Conservation (phyloP, 1,140 invertebrate species). For the Brachionus manjavacas region DNA sequence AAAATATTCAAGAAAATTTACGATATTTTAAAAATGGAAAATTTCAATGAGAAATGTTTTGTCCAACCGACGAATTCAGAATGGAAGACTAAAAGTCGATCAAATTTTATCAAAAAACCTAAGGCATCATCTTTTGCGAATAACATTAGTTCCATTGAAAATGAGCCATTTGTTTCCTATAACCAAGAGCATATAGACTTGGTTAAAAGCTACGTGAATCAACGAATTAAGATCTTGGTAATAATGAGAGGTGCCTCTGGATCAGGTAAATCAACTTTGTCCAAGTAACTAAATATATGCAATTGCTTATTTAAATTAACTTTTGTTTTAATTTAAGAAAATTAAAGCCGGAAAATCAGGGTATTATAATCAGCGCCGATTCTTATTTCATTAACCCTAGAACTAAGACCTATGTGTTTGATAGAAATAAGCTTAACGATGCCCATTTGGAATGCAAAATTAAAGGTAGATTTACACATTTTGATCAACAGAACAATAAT, state of each 20-base stretch:
- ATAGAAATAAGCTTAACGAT: constrained; percentile 27
- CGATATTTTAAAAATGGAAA: background rate
- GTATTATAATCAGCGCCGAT: background rate
- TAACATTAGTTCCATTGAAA: background rate
- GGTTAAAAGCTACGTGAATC: background rate
- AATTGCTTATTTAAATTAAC: background rate
- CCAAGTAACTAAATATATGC: background rate
- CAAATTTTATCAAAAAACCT: background rate
- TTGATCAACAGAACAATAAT: background rate
- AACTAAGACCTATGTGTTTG: background rate
- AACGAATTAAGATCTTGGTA: background rate
- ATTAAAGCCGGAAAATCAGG: background rate
- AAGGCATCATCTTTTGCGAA: background rate
- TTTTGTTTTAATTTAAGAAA: background rate
- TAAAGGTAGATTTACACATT: background rate
- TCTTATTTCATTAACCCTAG: background rate
- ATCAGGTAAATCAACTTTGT: constrained; percentile 40
- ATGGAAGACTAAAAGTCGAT: background rate
- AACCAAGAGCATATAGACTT: background rate
- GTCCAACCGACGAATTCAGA: background rate
- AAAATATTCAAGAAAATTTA: constrained; percentile 7
- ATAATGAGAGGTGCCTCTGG: constrained; percentile 33
- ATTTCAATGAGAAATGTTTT: background rate
- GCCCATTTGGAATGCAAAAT: background rate
- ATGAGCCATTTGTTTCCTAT: background rate